Evolutionary conservation across 2,797 vertebrate genomes (phyloP).

Genomic region (Pangasius mekongensis): DNA sequence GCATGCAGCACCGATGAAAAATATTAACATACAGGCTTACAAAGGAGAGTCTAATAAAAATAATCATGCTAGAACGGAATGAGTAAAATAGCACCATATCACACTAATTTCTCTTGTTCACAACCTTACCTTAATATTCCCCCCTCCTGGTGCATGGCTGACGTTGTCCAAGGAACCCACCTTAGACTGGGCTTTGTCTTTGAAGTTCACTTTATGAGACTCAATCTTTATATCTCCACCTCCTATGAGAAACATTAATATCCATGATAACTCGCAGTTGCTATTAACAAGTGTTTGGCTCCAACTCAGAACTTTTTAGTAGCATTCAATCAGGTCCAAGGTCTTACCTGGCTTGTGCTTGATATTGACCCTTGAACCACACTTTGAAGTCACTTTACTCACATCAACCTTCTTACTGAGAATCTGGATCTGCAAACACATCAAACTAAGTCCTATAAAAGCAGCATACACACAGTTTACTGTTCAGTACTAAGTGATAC

Average conservation of each 20-base stretch:
- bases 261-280: neutral
- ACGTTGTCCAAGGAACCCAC: conserved; percentile 86
- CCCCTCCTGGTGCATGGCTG: conserved; percentile 80
- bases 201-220: conserved; percentile 88
- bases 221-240: conserved; percentile 89
- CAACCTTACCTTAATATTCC: conserved; percentile 79
- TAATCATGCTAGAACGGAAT: neutral
- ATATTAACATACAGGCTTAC: neutral
- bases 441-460: conserved; percentile 10
- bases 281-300: neutral
- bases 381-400: conserved; percentile 93
- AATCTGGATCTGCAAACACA: conserved; percentile 84
- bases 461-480: neutral
- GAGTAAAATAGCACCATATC: neutral
- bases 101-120: neutral
- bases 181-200: conserved; percentile 89
- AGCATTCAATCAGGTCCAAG: neutral
- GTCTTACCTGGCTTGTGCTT: conserved; percentile 91
- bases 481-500: neutral
- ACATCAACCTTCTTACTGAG: conserved; percentile 92
- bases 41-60: neutral
- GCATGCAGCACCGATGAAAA: neutral
- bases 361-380: conserved; percentile 90
- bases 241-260: conserved; percentile 72
- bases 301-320: neutral